These are phyloP conservation scores for Halcyon chelicuti DNA, from an alignment of 2,797 vertebrate species.

Conservation along the genomic window DNA sequence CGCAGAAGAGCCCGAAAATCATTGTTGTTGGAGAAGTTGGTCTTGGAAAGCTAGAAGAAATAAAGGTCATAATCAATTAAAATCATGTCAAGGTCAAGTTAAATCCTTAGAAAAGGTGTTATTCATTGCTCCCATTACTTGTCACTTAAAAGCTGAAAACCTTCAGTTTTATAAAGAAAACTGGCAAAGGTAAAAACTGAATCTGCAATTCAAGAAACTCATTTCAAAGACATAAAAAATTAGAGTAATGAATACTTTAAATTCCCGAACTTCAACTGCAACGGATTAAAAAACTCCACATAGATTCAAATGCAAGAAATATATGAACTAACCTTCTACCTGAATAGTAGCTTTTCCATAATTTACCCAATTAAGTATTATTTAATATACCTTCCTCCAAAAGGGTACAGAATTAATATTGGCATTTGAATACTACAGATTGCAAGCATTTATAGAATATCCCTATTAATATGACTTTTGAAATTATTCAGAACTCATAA, in stretches of 20 bases:
- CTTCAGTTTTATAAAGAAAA: background rate
- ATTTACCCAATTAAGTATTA: background rate
- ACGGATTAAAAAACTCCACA: background rate
- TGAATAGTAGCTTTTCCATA: background rate
- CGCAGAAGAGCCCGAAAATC: constrained; percentile 96
- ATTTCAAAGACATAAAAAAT: background rate
- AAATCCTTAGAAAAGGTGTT: background rate
- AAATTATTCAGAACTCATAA: background rate
- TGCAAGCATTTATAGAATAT: background rate
- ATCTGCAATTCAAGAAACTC: background rate
- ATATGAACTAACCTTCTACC: background rate
- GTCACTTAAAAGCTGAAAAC: background rate
- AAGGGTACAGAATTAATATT: background rate
- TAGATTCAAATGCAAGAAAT: background rate
- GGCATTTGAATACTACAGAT: background rate
- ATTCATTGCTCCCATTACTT: background rate
- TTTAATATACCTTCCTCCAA: background rate
- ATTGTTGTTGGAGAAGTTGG: constrained; percentile 98
- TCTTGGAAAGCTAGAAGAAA: constrained; percentile 91
- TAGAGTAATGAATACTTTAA: background rate
- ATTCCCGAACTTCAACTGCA: background rate
- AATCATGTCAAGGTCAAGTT: background rate
- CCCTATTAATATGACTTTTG: background rate
- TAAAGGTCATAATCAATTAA: background rate
- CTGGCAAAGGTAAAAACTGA: background rate